phyloP scores from a whole-genome alignment of 2,888 invertebrate genomes.

The Orchestes rusci region DNA sequence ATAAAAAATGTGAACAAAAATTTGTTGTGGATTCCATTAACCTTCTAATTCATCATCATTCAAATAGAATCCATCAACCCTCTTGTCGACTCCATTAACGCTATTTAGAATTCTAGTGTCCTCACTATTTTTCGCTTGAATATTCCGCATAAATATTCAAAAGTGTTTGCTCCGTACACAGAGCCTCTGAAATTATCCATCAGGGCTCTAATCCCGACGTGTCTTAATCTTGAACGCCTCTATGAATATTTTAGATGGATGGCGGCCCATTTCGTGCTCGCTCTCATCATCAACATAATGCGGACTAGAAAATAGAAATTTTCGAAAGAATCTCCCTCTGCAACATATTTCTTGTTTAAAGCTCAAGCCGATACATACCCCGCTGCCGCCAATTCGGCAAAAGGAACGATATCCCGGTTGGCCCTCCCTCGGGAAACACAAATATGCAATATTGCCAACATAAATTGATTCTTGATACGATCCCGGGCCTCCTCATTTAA shows the following conservation, averaged over 20 bases:
- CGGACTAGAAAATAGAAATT: too few species aligned
- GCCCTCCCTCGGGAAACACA: conserved; percentile 43
- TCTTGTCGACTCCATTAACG: too few species aligned
- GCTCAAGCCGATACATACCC: conserved; percentile 6
- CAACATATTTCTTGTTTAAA: conserved; percentile 3
- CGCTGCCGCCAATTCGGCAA: conserved; percentile 36
- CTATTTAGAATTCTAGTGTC: too few species aligned
- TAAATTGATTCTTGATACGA: conserved; percentile 45
- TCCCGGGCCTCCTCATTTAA: conserved; percentile 41
- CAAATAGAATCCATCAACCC: too few species aligned
- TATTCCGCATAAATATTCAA: conserved; percentile 35
- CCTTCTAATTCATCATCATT: too few species aligned
- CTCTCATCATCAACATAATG: too few species aligned
- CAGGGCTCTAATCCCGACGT: conserved; percentile 35
- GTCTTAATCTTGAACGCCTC: conserved; percentile 42
- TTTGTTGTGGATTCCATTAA: too few species aligned
- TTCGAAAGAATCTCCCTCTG: too few species aligned
- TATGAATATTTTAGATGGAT: conserved; percentile 38
- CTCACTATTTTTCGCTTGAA: conserved; percentile 21
- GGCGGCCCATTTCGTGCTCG: too few species aligned
- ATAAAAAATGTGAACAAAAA: too few species aligned
- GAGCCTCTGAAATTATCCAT: conserved; percentile 37
- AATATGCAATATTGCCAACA: conserved; percentile 46
- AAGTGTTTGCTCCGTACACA: conserved; percentile 36
- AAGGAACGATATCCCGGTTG: conserved; percentile 3